Evolutionary conservation across 2,888 invertebrate species (phyloP).

Genomic region (Drosophila antonietae): DNA sequence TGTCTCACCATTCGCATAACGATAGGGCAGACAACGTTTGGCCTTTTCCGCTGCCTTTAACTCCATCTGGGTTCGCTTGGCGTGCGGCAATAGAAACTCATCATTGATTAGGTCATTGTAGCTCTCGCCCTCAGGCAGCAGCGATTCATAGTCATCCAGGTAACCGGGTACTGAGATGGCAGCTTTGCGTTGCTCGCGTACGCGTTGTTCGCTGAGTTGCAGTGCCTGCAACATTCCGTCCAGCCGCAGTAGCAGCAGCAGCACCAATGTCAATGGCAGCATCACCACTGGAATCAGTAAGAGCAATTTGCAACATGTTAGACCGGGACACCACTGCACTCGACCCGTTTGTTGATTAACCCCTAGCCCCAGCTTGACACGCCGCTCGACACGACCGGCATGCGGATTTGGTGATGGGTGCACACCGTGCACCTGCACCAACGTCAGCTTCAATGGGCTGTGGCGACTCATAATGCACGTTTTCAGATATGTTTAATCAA

Average conservation of each 20-base stretch:
- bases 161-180: constrained; percentile 37
- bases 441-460: constrained; percentile 60
- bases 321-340: constrained; percentile 84
- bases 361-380: constrained; percentile 78
- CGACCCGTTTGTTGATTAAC: constrained; percentile 83
- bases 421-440: constrained; percentile 70
- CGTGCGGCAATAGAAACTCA: constrained; percentile 58
- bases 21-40: constrained; percentile 78
- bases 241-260: constrained; percentile 81
- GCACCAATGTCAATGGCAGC: constrained; percentile 82
- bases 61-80: constrained; percentile 34
- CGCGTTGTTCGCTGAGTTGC: constrained; percentile 68
- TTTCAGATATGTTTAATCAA: constrained; percentile 11
- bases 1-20: constrained; percentile 76
- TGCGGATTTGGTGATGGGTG: constrained; percentile 5
- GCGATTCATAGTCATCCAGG: constrained; percentile 65
- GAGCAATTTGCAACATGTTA: constrained; percentile 83
- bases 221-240: constrained; percentile 82
- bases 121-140: constrained; percentile 50
- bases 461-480: constrained; percentile 60
- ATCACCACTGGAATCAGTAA: constrained; percentile 83
- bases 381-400: constrained; percentile 21
- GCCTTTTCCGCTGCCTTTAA: constrained; percentile 63
- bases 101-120: constrained; percentile 66
- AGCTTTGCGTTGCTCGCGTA: constrained; percentile 48